Percentiles rank a stretch among this genome's conserved stretches.
phyloP scores from a whole-genome alignment of 2,888 invertebrate species.

The Chirona hameri region DNA sequence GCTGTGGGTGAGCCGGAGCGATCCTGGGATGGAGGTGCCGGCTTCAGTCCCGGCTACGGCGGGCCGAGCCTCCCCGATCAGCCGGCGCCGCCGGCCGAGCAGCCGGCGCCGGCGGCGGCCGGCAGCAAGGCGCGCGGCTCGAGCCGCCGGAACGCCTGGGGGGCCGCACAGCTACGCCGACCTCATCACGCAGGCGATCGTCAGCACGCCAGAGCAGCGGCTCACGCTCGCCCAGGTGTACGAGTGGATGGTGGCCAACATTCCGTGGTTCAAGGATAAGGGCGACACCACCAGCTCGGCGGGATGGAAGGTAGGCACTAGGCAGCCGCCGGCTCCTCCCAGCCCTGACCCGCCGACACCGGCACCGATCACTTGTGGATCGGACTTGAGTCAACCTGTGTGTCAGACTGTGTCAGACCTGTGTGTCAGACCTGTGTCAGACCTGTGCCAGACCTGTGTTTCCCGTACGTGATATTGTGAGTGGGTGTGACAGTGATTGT shows the following conservation, averaged over 20 bases:
- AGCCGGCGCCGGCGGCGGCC: neutral
- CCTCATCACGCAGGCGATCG: constrained; percentile 97
- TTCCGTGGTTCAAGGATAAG: constrained; percentile 99
- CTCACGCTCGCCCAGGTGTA: constrained; percentile 98
- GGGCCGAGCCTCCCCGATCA: neutral
- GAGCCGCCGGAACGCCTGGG: constrained; percentile 94
- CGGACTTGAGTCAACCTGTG: no score
- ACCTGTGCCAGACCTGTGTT: no score
- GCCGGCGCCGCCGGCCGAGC: neutral
- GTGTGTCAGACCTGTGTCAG: no score
- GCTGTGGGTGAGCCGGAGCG: neutral
- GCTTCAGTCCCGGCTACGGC: neutral
- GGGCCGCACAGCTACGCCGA: constrained; percentile 98
- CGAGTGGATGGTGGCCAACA: constrained; percentile 99
- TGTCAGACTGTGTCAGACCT: no score
- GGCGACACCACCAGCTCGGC: constrained; percentile 99
- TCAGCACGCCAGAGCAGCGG: constrained; percentile 89
- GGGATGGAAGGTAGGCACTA: constrained; percentile 92
- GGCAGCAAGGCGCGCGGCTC: constrained; percentile 77
- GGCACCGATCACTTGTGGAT: no score
- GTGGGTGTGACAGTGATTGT: no score
- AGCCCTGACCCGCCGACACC: no score
- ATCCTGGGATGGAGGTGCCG: neutral
- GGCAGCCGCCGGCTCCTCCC: no score
- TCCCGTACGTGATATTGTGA: no score